Evolutionary conservation across 2,888 invertebrate genomes (phyloP).

Genomic region (Papilio gigon): DNA sequence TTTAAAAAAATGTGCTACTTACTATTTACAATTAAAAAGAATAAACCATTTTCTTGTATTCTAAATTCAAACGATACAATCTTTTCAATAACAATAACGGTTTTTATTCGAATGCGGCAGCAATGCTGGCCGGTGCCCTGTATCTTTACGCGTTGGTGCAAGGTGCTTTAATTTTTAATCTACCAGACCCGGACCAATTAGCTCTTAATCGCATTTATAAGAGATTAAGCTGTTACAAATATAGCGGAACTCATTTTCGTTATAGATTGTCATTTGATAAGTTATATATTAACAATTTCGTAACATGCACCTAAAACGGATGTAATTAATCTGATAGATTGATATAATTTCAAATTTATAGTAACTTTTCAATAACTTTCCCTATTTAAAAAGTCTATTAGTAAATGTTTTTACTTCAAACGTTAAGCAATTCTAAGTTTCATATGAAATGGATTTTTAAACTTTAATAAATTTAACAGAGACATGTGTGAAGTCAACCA

Average conservation of each 20-base stretch:
- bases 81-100: constrained; percentile 32
- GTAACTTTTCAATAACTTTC: background rate
- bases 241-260: constrained; percentile 21
- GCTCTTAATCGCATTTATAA: constrained; percentile 30
- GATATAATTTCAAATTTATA: background rate
- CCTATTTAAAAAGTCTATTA: too few species aligned
- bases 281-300: background rate
- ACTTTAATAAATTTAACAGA: too few species aligned
- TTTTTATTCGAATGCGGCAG: constrained; percentile 20
- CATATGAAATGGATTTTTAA: too few species aligned
- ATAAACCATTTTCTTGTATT: background rate
- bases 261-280: constrained; percentile 26
- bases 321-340: constrained; percentile 7
- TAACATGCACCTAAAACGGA: constrained; percentile 12
- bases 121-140: background rate
- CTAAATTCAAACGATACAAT: constrained; percentile 28
- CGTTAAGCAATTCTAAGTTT: too few species aligned
- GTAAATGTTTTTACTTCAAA: too few species aligned
- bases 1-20: background rate
- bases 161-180: constrained; percentile 37
- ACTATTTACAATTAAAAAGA: background rate
- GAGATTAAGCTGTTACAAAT: constrained; percentile 33
- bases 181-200: constrained; percentile 39
- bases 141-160: constrained; percentile 29
- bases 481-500: too few species aligned